Percentiles rank a stretch among this genome's conserved stretches.
These are phyloP conservation scores for Mesembrinibis cayennensis DNA, from an alignment of 2,113 vertebrate genomes.

Conservation along the genomic window DNA sequence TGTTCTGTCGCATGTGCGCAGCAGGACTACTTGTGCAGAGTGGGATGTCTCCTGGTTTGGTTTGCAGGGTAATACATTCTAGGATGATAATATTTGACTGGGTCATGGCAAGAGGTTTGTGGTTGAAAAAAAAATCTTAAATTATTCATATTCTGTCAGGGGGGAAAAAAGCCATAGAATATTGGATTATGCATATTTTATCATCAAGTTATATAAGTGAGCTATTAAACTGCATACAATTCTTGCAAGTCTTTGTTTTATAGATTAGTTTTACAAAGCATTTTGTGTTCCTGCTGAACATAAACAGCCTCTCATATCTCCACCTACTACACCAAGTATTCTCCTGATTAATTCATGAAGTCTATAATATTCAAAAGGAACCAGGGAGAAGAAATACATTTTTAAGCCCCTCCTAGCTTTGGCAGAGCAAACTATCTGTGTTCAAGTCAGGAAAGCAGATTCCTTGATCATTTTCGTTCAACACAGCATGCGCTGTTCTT, in stretches of 20 bases:
- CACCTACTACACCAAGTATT: constrained; percentile 21
- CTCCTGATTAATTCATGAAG: constrained; percentile 57
- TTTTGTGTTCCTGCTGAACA: constrained; percentile 43
- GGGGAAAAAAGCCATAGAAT: neutral
- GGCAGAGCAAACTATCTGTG: constrained; percentile 7
- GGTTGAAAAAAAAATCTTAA: constrained; percentile 15
- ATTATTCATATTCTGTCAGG: constrained; percentile 19
- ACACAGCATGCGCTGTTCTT: neutral
- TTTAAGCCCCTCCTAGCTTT: constrained; percentile 44
- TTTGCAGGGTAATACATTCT: neutral
- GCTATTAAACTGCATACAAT: constrained; percentile 22
- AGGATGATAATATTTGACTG: neutral
- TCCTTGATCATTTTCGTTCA: neutral
- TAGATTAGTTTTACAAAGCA: constrained; percentile 55
- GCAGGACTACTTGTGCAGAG: neutral
- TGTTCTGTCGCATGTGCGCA: rapidly evolving
- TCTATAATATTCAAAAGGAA: constrained; percentile 53
- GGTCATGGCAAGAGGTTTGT: constrained; percentile 24
- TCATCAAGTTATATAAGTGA: constrained; percentile 39
- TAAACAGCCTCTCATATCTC: constrained; percentile 38
- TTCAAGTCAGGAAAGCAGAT: constrained; percentile 40
- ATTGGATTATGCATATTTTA: constrained; percentile 67
- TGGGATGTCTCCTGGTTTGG: neutral
- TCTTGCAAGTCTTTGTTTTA: constrained; percentile 61
- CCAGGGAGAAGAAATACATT: constrained; percentile 1